These are phyloP conservation scores for Bellardia pandia DNA, from an alignment of 2,888 invertebrate genomes.

Conservation along the genomic window DNA sequence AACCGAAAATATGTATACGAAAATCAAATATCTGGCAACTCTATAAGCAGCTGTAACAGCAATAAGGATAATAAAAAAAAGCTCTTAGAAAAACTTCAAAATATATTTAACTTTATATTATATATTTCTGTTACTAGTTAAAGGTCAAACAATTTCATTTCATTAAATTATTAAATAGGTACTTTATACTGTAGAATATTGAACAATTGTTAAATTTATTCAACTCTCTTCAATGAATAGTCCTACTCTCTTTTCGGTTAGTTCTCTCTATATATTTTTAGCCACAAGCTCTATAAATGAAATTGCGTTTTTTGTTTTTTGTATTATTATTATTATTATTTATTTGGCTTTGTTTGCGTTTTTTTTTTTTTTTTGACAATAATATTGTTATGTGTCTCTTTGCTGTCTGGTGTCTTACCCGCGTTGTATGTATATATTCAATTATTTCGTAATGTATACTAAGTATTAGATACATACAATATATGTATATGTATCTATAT, in stretches of 20 bases:
- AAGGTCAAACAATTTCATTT: constrained; percentile 27
- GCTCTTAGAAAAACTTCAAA: background rate
- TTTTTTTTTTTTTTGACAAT: constrained; percentile 3
- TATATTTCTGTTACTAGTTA: background rate
- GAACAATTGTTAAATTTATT: background rate
- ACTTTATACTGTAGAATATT: background rate
- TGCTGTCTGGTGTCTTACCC: constrained; percentile 30
- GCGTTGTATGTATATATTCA: constrained; percentile 15
- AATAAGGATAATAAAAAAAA: background rate
- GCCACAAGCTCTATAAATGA: background rate
- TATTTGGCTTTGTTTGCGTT: background rate
- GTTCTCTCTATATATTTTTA: background rate
- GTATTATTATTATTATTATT: background rate
- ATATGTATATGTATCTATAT: background rate
- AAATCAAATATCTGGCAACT: background rate
- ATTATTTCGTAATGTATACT: constrained; percentile 52
- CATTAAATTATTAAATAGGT: background rate
- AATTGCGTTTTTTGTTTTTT: constrained; percentile 29
- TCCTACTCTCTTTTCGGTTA: background rate
- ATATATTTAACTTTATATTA: background rate
- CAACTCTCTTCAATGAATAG: background rate
- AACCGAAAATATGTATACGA: too few relatives aligned
- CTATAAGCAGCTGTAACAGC: background rate
- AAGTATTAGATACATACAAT: background rate
- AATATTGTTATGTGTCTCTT: constrained; percentile 20